Percentiles rank a stretch among this genome's conserved stretches.
These are phyloP conservation scores for Sterrhoptilus dennistouni DNA, from an alignment of 2,113 vertebrate genomes.

Conservation along the genomic window DNA sequence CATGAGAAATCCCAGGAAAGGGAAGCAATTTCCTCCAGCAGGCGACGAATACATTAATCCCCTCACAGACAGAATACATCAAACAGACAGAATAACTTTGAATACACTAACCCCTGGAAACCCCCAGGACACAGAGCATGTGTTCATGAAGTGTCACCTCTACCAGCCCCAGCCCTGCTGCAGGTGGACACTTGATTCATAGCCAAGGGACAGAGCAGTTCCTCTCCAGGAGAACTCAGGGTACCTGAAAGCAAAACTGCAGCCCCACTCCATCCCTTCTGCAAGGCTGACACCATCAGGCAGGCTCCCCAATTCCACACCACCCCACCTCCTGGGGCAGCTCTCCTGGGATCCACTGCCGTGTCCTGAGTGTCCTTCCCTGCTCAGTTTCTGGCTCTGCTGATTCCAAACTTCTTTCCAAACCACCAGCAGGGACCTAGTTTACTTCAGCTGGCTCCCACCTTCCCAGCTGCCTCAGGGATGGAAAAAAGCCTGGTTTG, in stretches of 20 bases:
- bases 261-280: background rate
- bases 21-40: conserved; percentile 14
- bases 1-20: conserved; percentile 42
- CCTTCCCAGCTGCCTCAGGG: background rate
- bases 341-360: background rate
- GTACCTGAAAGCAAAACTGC: fast-evolving
- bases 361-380: background rate
- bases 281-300: background rate
- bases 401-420: background rate
- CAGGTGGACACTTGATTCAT: background rate
- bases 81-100: background rate
- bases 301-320: background rate
- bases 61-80: background rate
- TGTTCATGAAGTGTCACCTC: background rate
- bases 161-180: background rate
- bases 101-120: background rate
- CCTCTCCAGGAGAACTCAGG: background rate
- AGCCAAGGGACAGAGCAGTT: background rate
- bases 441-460: background rate
- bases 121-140: background rate
- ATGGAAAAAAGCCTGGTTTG: background rate
- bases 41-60: background rate
- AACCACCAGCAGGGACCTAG: background rate
- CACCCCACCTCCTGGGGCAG: fast-evolving
- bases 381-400: background rate